Percentiles rank a stretch among this genome's conserved stretches.
Evolutionary conservation across 2,113 vertebrate species (phyloP).

Genomic region (Peucedramus taeniatus): DNA sequence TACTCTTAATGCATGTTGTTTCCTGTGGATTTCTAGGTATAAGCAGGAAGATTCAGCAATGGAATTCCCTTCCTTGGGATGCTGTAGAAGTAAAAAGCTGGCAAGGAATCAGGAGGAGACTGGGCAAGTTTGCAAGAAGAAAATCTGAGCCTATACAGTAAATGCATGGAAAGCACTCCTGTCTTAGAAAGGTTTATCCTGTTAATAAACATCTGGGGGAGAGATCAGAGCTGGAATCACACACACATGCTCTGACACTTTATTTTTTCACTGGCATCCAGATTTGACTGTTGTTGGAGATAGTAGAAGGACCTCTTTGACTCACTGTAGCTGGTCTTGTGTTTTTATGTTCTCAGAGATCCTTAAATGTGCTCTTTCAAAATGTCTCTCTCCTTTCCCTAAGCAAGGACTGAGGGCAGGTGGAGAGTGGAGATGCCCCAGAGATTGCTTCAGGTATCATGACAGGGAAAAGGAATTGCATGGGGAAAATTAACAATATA

Average conservation of each 20-base stretch:
- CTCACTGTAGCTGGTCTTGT: neutral
- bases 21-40: neutral
- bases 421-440: neutral
- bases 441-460: neutral
- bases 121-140: neutral
- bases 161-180: neutral
- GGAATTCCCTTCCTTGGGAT: neutral
- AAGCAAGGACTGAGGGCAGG: neutral
- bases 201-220: fast-evolving
- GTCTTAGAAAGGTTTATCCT: neutral
- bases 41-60: neutral
- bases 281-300: neutral
- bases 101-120: neutral
- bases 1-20: neutral
- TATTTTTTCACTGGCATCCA: neutral
- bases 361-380: neutral
- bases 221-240: neutral
- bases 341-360: neutral
- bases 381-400: neutral
- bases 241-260: neutral
- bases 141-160: neutral
- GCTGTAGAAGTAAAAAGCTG: neutral
- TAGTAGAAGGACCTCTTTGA: neutral
- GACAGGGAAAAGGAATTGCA: neutral
- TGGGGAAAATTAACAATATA: neutral